These are phyloP conservation scores for Acromyrmex heyeri DNA, from an alignment of 1,140 invertebrate genomes.

Conservation along the genomic window DNA sequence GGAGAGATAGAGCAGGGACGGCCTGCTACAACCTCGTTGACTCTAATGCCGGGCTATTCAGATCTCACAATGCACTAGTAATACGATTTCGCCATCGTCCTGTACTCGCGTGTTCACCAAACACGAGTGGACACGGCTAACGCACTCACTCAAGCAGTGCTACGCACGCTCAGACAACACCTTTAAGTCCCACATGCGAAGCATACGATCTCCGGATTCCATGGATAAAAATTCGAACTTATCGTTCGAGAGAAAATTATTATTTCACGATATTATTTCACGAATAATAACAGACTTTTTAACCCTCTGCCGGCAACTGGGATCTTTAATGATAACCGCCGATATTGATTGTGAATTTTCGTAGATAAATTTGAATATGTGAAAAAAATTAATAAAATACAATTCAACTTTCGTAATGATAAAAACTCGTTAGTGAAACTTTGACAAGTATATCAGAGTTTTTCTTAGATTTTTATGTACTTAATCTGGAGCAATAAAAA, in stretches of 20 bases:
- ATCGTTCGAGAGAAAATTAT: neutral
- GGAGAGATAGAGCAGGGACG: conserved; percentile 42
- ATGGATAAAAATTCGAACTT: neutral
- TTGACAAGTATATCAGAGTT: too few species aligned
- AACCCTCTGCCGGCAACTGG: too few species aligned
- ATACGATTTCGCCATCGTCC: conserved; percentile 82
- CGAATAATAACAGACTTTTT: neutral
- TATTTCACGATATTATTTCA: neutral
- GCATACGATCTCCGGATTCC: neutral
- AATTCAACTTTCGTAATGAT: too few species aligned
- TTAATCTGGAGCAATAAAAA: too few species aligned
- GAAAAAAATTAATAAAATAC: too few species aligned
- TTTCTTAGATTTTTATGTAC: too few species aligned
- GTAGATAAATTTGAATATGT: too few species aligned
- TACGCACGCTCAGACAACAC: neutral
- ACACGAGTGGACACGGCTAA: conserved; percentile 49
- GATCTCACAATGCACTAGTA: conserved; percentile 85
- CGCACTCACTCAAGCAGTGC: neutral
- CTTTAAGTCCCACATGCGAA: neutral
- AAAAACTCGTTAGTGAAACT: too few species aligned
- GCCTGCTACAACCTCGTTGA: conserved; percentile 82
- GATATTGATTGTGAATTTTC: too few species aligned
- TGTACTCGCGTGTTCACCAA: conserved; percentile 48
- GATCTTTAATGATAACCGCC: too few species aligned
- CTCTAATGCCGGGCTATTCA: conserved; percentile 85